Base-by-base conservation (phyloP, 2,888 invertebrate genomes). In the Apodemia duryi region DNA sequence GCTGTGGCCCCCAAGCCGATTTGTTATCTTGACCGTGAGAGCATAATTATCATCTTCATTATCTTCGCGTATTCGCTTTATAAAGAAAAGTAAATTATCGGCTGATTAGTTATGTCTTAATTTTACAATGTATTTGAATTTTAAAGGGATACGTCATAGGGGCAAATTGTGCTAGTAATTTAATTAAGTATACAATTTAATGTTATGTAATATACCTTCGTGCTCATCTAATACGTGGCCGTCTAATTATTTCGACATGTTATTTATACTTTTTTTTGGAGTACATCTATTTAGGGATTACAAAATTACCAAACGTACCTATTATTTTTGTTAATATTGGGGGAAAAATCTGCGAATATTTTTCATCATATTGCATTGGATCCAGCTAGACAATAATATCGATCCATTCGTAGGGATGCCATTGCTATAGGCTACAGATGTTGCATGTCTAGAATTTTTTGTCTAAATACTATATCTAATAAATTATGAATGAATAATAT, bases 1-100 rank as follows among this genome's bases (percentile, higher is more conserved):
- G 85, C 89, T 88, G 89, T 83, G 83, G 79, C 77, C 82, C 81
- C 81, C 82, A 43, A 43, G 67, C 70, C 73, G 69, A 82, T 85
- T 83, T 79, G 74, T 85, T 86, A 85, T 84, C 84, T 88, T 89
- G 83, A 88, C 88, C 87, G 91, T 91, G 90, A 90, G 91, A 87
- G 73, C 77, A 82, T 76, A 76, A 78, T 83, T 80, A 82, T 79
- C 79, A 73, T 74, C 71, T 70, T 72, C 66, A 65, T 66, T 41
- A 70, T 68, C 54, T 43, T 62, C 28, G 46, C 49, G 13, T n/a
- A n/a, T 46, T 46, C 13, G 13, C 13, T 13, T 46, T 46, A 13
- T 46, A 11, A 43, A 43, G 43, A 46, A 13, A 46, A 46, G 2
- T 41, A 41, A 41, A 41, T 41, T 7, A 46, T 46, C 46, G 4